These are phyloP conservation scores for Chaetodon auriga DNA, from an alignment of 2,113 vertebrate species.

Conservation along the genomic window DNA sequence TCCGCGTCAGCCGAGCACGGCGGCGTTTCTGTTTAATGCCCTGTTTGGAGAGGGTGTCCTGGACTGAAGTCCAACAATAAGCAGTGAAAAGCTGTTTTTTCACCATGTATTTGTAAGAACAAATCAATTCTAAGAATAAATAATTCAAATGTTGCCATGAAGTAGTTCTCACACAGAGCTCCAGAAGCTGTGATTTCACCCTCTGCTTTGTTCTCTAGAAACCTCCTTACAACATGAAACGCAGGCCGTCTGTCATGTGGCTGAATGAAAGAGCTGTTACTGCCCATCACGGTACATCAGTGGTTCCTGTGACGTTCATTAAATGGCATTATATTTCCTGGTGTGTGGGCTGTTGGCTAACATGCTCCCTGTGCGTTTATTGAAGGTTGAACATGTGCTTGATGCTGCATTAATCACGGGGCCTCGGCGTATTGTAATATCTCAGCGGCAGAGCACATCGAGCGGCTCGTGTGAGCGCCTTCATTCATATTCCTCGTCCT, in stretches of 20 bases:
- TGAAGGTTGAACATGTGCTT: constrained; percentile 27
- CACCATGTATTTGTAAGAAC: too few relatives aligned
- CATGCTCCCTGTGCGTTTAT: not conserved
- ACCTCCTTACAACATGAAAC: too few relatives aligned
- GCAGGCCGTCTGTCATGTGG: too few relatives aligned
- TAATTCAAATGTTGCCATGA: too few relatives aligned
- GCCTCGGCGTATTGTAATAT: constrained; percentile 15
- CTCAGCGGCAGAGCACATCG: not conserved
- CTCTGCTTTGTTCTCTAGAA: too few relatives aligned
- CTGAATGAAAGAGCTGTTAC: not conserved
- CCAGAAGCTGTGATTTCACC: not conserved
- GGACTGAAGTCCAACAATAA: too few relatives aligned
- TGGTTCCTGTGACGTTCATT: not conserved
- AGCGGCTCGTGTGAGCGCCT: constrained; percentile 7
- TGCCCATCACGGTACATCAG: not conserved
- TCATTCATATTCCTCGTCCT: constrained; percentile 49
- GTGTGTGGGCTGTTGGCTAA: not conserved
- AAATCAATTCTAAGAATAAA: too few relatives aligned
- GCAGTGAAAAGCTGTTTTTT: too few relatives aligned
- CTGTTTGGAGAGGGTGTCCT: too few relatives aligned
- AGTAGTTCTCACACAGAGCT: not conserved
- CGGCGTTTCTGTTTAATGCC: too few relatives aligned
- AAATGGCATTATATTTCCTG: not conserved
- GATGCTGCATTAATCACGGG: constrained; percentile 26
- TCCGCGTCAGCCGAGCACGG: too few relatives aligned